Base-by-base conservation (phyloP, 2,888 invertebrate genomes). In the Nipponacmea schrenckii region DNA sequence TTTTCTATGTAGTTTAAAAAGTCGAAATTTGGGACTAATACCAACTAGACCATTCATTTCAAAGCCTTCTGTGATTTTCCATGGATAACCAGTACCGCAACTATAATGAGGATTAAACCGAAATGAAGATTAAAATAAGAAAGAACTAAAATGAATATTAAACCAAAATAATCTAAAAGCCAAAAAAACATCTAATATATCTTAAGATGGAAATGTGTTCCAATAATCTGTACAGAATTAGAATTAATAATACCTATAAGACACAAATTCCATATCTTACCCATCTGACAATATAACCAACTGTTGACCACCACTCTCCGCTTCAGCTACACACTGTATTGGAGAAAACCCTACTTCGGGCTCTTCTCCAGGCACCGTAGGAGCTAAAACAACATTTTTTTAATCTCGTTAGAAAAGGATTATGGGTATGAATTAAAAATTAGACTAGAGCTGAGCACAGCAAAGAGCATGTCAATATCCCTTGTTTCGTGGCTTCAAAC, bases 221-320 rank as follows among this genome's bases (percentile, higher is more conserved):
- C 2, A 15, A 15, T 46, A 46, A 46, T 46, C 14, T 1, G 14
- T 12, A 15, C 12, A 46, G 1, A 12, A 46, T 46, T 14, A 46
- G 46, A 10, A 46, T 46, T 46, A 12, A 46, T 17, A 46, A 14
- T 15, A 15, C 17, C 12, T 46, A 17, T 50, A 50, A n/a, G n/a
- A 14, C 0, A 50, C 50, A 50, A n/a, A 50, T 56, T 56, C 56
- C 17, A 20, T 56, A 50, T 56, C 20, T 12, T 56, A 56, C 56
- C 56, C 56, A 56, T 56, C 56, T 2, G 56, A 56, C 56, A 56
- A 56, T 56, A 56, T 56, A 20, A 56, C 56, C 24, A 56, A 56
- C 24, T 56, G 0, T 56, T 24, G 10, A 56, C 56, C 56, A 4
- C 56, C 56, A 24, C 20, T 20, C 20, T 56, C 56, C 3, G 56